A percentile compares a stretch with the other conserved stretches of the same genome.
phyloP scores from a whole-genome alignment of 2,797 vertebrate genomes.

The Siniperca obscura region DNA sequence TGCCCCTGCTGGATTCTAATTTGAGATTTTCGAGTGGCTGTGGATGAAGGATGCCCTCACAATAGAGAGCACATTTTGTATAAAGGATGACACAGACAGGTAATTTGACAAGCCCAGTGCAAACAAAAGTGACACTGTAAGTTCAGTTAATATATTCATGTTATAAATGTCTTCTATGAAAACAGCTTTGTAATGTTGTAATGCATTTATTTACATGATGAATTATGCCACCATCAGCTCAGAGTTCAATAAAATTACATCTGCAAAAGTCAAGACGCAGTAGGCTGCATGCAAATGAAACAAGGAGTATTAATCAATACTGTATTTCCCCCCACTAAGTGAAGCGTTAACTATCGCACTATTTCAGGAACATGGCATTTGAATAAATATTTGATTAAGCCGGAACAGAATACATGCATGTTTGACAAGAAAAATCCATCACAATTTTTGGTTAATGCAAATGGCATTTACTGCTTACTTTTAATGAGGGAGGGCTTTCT shows the following conservation, averaged over 20 bases:
- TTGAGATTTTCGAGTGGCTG: conserved; percentile 47
- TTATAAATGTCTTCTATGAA: conserved; percentile 71
- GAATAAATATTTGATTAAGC: conserved; percentile 80
- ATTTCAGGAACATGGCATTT: conserved; percentile 75
- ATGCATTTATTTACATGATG: conserved; percentile 78
- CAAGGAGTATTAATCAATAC: conserved; percentile 75
- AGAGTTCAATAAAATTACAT: conserved; percentile 69
- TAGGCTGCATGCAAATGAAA: conserved; percentile 72
- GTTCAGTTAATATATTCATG: conserved; percentile 66
- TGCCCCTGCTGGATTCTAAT: conserved; percentile 53
- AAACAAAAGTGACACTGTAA: conserved; percentile 75
- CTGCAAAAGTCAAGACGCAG: conserved; percentile 62
- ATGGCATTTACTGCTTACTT: conserved; percentile 57
- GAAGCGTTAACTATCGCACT: conserved; percentile 74
- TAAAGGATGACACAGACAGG: conserved; percentile 63
- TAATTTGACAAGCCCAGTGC: conserved; percentile 71
- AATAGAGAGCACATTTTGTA: conserved; percentile 47
- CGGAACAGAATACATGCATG: conserved; percentile 65
- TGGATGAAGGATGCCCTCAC: conserved; percentile 65
- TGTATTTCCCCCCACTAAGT: conserved; percentile 63
- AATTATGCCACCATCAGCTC: conserved; percentile 69
- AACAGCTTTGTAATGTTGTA: conserved; percentile 71
- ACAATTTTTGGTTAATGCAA: conserved; percentile 69
- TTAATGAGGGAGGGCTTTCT: conserved; percentile 53
- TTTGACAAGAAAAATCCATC: conserved; percentile 79